A percentile compares a stretch with the other conserved stretches of the same genome.
Evolutionary conservation across 2,888 invertebrate genomes (phyloP).

Genomic region (Harpagoxenus sublaevis): DNA sequence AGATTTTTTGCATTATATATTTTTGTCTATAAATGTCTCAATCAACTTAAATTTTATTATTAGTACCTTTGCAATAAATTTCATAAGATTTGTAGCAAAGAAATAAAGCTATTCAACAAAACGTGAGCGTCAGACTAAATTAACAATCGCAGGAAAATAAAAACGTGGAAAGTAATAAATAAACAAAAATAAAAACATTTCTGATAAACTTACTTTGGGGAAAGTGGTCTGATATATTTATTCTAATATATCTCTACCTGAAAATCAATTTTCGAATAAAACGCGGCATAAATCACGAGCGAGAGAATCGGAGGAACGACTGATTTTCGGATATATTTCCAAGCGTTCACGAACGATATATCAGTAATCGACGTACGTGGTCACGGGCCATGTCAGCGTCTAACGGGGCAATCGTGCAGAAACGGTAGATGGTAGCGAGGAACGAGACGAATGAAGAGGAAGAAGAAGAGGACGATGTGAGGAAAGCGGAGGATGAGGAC

Average conservation of each 20-base stretch:
- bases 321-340: slow-evolving; percentile 18
- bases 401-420: slow-evolving; percentile 58
- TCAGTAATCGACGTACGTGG: slow-evolving; percentile 32
- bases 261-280: background rate
- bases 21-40: background rate
- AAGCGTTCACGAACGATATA: slow-evolving; percentile 35
- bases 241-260: background rate
- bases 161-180: too few species aligned
- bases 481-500: background rate
- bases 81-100: background rate
- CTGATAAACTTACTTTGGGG: background rate
- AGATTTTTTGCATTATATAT: background rate
- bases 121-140: background rate
- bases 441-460: slow-evolving; percentile 21
- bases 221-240: background rate
- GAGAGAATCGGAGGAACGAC: background rate
- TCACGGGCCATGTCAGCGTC: slow-evolving; percentile 45
- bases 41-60: background rate
- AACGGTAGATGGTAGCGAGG: slow-evolving; percentile 36
- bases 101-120: background rate
- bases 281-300: background rate
- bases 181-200: too few species aligned
- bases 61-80: background rate
- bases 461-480: background rate
- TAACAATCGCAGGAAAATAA: too few species aligned